phyloP scores from a whole-genome alignment of 2,888 invertebrate genomes.

The Vesta saturnalis region DNA sequence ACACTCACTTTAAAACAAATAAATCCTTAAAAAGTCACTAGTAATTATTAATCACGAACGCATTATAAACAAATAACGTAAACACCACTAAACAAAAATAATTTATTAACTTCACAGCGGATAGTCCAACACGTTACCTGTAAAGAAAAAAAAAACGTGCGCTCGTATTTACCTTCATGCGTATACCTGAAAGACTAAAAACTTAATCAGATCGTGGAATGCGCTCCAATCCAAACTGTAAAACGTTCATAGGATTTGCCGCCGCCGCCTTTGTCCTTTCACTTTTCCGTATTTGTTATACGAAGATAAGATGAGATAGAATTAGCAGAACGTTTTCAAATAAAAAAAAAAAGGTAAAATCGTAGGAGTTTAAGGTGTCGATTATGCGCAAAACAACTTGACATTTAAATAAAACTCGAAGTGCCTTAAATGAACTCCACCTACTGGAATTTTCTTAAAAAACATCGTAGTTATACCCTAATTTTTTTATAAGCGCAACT shows the following conservation, averaged over 20 bases:
- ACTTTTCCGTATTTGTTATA: slow-evolving; percentile 23
- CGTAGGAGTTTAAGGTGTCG: slow-evolving; percentile 53
- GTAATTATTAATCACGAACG: slow-evolving; percentile 2
- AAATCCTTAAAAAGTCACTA: slow-evolving; percentile 16
- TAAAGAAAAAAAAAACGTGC: slow-evolving; percentile 7
- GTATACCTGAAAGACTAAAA: slow-evolving; percentile 32
- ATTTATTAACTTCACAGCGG: too few relatives aligned
- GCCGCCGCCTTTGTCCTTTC: slow-evolving; percentile 17
- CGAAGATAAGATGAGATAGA: slow-evolving; percentile 20
- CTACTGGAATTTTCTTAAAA: slow-evolving; percentile 48
- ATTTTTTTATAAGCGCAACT: not conserved
- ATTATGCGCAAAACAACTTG: slow-evolving; percentile 60
- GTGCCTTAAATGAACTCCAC: slow-evolving; percentile 51
- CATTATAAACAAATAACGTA: slow-evolving; percentile 2
- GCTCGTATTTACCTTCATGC: slow-evolving; percentile 22
- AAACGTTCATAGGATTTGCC: slow-evolving; percentile 18
- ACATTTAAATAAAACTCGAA: slow-evolving; percentile 59
- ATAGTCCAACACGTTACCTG: too few relatives aligned
- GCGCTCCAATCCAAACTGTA: slow-evolving; percentile 22
- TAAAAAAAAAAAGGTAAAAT: slow-evolving; percentile 23
- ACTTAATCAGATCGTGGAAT: slow-evolving; percentile 27
- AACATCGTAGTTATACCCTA: slow-evolving; percentile 35
- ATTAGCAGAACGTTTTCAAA: slow-evolving; percentile 23
- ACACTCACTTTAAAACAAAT: slow-evolving; percentile 25
- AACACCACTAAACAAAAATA: not conserved